Evolutionary conservation across 2,113 vertebrate species (phyloP), one percentile per base, ranked within the genome.

Genomic region (Paralichthys olivaceus): DNA sequence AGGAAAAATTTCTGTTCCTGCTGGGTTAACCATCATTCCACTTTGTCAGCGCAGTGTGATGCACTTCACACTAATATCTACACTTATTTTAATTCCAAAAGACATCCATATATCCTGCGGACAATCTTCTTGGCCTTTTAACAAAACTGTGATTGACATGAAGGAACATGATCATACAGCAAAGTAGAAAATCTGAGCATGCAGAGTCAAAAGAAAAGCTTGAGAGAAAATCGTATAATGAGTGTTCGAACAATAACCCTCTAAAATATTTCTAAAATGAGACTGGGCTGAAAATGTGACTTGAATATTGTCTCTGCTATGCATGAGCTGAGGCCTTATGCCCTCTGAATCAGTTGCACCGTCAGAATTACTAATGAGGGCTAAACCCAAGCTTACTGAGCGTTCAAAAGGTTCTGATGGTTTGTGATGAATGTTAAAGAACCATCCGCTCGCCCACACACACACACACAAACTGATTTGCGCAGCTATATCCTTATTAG

Each of bases 331-430:
- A 72, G 63, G 68, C 54, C 64, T 28, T 0, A 53, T 77, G 69
- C 28, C 85, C 84, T 84, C 75, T 83, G 53, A 83, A 71, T 62
- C 53, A 69, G 69, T 32, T 73, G 40, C 75, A 72, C 70, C 20
- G 1, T 78, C 58, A 75, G 83, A 83, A 89, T 84, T 83, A 81
- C 84, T 86, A 84, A 84, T 77, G 68, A 86, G 64, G 47, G 59
- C 64, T 70, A 81, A 86, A 85, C 26, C 23, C 79, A 63, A 66
- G 75, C 56, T 72, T 81, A 72, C 75, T 51, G 65, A 71, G 84
- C n/a, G 4, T 49, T 79, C 7, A 84, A 22, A 86, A 68, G 68
- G 55, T 23, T 53, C 65, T 51, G 56, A 40, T 74, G 61, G 72
- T 83, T 80, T 66, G 68, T 25, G 43, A 55, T 82, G 78, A 84